These are phyloP conservation scores for Colinus virginianus DNA, from an alignment of 2,113 vertebrate genomes.

Conservation along the genomic window DNA sequence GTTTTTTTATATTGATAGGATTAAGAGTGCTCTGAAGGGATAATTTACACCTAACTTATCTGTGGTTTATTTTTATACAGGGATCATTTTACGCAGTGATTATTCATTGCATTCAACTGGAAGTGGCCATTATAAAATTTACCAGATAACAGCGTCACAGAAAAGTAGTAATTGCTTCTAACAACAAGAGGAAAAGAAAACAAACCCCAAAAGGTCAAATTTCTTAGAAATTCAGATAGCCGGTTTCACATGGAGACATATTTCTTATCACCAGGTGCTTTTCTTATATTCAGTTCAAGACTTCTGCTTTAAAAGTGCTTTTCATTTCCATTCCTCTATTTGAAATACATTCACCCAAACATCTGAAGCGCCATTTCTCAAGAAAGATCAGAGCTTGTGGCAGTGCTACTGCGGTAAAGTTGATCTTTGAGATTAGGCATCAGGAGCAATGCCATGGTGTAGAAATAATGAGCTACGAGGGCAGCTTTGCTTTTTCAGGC, in stretches of 20 bases:
- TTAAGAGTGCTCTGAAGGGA: neutral
- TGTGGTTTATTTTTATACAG: neutral
- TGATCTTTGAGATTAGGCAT: neutral
- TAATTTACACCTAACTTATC: neutral
- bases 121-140: neutral
- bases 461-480: neutral
- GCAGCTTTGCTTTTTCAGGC: neutral
- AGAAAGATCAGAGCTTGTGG: neutral
- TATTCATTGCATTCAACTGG: neutral
- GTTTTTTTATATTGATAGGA: neutral
- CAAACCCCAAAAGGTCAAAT: neutral
- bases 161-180: neutral
- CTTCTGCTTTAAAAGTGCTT: neutral
- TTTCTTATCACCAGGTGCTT: neutral
- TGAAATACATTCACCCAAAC: neutral
- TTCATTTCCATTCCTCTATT: neutral
- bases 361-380: accelerated
- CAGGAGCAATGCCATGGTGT: accelerated
- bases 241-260: neutral
- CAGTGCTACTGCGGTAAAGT: neutral
- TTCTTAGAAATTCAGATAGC: too few relatives aligned
- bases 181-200: neutral
- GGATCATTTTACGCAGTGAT: neutral
- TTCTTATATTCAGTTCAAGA: neutral
- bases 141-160: neutral